Conservation (phyloP, 2,888 invertebrate genomes). For the Drosophila basisetae region DNA sequence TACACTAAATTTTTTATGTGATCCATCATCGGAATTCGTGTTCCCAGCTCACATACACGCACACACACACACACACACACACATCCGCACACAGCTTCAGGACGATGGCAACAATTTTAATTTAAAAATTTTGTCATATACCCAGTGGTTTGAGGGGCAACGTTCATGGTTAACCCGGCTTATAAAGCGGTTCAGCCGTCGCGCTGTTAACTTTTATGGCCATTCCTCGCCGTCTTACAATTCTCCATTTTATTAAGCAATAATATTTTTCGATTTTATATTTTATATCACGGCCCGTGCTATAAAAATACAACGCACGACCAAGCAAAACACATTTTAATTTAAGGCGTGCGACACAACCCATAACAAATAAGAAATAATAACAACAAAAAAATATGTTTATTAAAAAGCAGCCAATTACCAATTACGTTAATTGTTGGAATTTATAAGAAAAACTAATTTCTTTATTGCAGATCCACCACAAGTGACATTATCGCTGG, state of each 20-base stretch:
- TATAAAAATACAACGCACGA: constrained; percentile 33
- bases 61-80: constrained; percentile 6
- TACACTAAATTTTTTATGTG: constrained; percentile 76
- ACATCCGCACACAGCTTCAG: background rate
- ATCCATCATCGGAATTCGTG: constrained; percentile 71
- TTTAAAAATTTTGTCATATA: constrained; percentile 74
- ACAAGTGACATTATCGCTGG: constrained; percentile 89
- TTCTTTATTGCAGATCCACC: constrained; percentile 88
- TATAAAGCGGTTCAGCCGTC: constrained; percentile 66
- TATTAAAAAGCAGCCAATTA: constrained; percentile 56
- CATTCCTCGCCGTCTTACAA: constrained; percentile 44
- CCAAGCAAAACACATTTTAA: constrained; percentile 11
- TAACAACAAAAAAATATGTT: constrained; percentile 40
- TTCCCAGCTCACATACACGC: constrained; percentile 13
- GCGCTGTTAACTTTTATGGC: constrained; percentile 77
- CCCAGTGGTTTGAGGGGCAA: constrained; percentile 56
- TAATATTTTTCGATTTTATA: constrained; percentile 79
- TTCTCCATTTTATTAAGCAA: constrained; percentile 72
- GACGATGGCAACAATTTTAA: constrained; percentile 63
- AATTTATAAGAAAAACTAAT: constrained; percentile 4
- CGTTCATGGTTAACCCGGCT: constrained; percentile 56
- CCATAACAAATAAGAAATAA: background rate
- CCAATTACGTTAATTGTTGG: constrained; percentile 40
- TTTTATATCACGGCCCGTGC: constrained; percentile 57
- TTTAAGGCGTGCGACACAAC: constrained; percentile 41